Evolutionary conservation across 2,888 invertebrate genomes (phyloP).

Genomic region (Rhynchonema sp.): DNA sequence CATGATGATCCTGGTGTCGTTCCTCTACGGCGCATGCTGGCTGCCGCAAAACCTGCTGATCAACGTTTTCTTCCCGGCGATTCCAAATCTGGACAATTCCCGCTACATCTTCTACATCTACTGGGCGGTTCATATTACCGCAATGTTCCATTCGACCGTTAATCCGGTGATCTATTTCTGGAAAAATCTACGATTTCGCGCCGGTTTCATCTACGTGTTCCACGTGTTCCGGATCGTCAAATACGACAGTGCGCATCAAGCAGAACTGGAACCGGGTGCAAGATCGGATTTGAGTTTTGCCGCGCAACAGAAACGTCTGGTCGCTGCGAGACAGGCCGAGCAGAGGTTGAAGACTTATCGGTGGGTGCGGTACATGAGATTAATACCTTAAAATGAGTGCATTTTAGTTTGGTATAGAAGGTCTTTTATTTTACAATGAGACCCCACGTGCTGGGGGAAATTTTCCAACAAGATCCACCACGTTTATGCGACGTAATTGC

Average conservation of each 20-base stretch:
- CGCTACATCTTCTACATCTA: constrained; percentile 22
- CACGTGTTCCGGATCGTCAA: constrained; percentile 36
- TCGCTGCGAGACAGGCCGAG: background rate
- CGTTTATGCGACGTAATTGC: too few species aligned
- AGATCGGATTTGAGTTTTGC: background rate
- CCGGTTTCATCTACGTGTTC: constrained; percentile 78
- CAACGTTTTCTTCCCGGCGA: constrained; percentile 18
- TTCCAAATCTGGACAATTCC: constrained; percentile 16
- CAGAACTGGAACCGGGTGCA: background rate
- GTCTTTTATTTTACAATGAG: too few species aligned
- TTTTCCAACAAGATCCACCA: too few species aligned
- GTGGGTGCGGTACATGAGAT: too few species aligned
- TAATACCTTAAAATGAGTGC: too few species aligned
- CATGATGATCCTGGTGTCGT: constrained; percentile 24
- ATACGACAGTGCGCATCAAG: background rate
- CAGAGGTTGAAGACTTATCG: background rate
- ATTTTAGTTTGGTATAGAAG: too few species aligned
- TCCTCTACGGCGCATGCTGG: constrained; percentile 24
- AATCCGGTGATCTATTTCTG: constrained; percentile 23
- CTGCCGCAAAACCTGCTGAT: constrained; percentile 24
- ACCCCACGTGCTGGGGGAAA: too few species aligned
- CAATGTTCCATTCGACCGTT: constrained; percentile 24
- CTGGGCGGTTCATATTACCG: constrained; percentile 24
- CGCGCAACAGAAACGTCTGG: background rate
- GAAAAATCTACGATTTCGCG: constrained; percentile 47